Conservation (phyloP, 2,888 invertebrate genomes). For the Cephalotes varians region DNA sequence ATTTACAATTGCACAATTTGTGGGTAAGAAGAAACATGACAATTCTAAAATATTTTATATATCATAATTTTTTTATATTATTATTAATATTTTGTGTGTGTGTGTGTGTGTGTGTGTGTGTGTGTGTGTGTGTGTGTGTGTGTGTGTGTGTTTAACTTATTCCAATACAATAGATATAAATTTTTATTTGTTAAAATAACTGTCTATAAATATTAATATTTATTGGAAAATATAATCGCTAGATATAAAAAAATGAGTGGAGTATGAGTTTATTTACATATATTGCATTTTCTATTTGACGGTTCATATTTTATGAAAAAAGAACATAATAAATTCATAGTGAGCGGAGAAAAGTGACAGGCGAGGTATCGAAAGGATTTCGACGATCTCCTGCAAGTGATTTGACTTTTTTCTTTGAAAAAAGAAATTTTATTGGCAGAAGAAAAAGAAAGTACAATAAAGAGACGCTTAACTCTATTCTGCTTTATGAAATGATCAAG, state of each 20-base stretch:
- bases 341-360: constrained; percentile 57
- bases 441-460: constrained; percentile 28
- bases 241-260: not conserved
- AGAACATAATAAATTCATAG: constrained; percentile 31
- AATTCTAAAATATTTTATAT: not conserved
- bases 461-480: not conserved
- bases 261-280: not conserved
- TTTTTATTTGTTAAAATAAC: not conserved
- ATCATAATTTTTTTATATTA: not conserved
- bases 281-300: constrained; percentile 12
- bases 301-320: not conserved
- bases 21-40: not conserved
- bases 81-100: not conserved
- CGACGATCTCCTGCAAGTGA: constrained; percentile 31
- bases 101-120: too few relatives aligned
- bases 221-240: not conserved
- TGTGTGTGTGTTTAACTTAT: not conserved
- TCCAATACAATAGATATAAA: not conserved
- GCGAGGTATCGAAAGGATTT: constrained; percentile 42
- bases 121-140: too few relatives aligned
- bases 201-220: not conserved
- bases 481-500: constrained; percentile 1
- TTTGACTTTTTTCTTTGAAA: constrained; percentile 27
- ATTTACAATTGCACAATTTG: not conserved
- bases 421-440: constrained; percentile 37